Evolutionary conservation across 92 coral and sea anemone genomes (phyloP).

Genomic region (Isaurus tuberculatus): DNA sequence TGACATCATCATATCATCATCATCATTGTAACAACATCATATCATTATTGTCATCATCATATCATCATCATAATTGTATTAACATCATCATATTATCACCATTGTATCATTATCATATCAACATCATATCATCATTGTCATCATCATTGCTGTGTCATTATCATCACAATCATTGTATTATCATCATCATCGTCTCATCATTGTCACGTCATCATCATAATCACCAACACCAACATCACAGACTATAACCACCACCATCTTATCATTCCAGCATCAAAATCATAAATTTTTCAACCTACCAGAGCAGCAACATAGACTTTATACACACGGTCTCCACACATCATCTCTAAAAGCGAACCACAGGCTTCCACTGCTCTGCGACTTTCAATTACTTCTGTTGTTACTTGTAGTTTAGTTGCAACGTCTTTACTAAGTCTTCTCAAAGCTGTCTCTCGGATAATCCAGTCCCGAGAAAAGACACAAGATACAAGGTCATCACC

Average conservation of each 20-base stretch:
- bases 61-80: not conserved
- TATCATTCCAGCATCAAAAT: not conserved
- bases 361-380: slow-evolving; percentile 77
- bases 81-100: not conserved
- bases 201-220: no score
- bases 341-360: slow-evolving; percentile 87
- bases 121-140: not conserved
- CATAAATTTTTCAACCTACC: slow-evolving; percentile 55
- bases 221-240: not conserved
- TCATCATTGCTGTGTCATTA: not conserved
- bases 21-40: not conserved
- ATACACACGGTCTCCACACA: slow-evolving; percentile 98
- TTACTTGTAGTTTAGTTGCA: slow-evolving; percentile 11
- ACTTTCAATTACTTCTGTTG: slow-evolving; percentile 47
- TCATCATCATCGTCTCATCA: no score
- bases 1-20: not conserved
- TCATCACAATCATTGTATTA: not conserved
- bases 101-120: no score
- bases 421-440: slow-evolving; percentile 91
- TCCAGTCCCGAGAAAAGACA: slow-evolving; percentile 95
- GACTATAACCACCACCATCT: not conserved
- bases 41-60: not conserved
- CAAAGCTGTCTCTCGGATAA: slow-evolving; percentile 88
- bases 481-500: slow-evolving; percentile 93
- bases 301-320: slow-evolving; percentile 93